Evolutionary conservation across 2,797 vertebrate species (phyloP).

Genomic region (Botia almorhae): DNA sequence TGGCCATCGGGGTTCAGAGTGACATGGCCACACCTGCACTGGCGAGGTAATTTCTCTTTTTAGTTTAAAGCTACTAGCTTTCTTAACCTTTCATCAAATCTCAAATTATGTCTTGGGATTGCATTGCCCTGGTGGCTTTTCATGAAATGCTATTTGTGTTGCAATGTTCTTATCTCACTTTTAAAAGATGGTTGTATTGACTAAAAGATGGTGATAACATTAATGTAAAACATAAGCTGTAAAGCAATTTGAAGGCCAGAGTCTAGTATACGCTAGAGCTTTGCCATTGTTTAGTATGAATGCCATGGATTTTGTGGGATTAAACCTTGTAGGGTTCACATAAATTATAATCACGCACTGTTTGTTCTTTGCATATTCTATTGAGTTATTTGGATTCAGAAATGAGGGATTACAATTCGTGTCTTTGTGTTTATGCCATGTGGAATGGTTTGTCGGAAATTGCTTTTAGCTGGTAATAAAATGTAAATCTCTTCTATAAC

Average conservation of each 20-base stretch:
- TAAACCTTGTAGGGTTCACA: background rate
- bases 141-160: background rate
- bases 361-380: constrained; percentile 5
- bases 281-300: background rate
- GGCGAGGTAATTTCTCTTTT: constrained; percentile 77
- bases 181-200: too few species aligned
- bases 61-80: background rate
- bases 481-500: constrained; percentile 21
- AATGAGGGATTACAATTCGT: constrained; percentile 24
- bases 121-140: background rate
- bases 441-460: constrained; percentile 14
- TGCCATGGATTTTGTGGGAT: background rate
- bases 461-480: constrained; percentile 15
- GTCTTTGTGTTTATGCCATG: constrained; percentile 9
- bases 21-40: constrained; percentile 89
- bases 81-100: background rate
- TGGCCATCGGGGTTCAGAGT: constrained; percentile 87
- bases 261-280: background rate
- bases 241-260: too few species aligned
- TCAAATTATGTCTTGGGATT: too few species aligned
- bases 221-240: too few species aligned
- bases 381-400: constrained; percentile 23
- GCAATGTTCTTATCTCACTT: too few species aligned
- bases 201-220: too few species aligned
- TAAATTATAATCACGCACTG: background rate